Conservation (phyloP, 2,888 invertebrate genomes). For the Plagodis pulveraria region DNA sequence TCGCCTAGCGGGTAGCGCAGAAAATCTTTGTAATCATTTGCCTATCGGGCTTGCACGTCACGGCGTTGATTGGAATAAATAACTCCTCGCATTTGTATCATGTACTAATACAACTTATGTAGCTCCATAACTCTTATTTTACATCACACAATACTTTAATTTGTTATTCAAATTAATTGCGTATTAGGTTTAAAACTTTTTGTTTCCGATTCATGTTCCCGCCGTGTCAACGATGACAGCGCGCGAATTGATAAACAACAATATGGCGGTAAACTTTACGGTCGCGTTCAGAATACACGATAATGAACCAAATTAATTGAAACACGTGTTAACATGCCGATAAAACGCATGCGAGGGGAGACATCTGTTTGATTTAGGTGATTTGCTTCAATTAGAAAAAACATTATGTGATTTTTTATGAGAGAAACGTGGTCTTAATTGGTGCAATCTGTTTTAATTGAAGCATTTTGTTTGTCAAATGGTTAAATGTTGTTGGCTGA, state of each 20-base stretch:
- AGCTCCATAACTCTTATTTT: no score
- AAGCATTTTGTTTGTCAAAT: constrained; percentile 19
- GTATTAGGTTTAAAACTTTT: no score
- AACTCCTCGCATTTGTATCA: no score
- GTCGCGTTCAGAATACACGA: constrained; percentile 61
- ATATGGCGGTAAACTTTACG: constrained; percentile 44
- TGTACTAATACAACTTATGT: no score
- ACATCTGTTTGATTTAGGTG: constrained; percentile 74
- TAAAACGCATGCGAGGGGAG: constrained; percentile 38
- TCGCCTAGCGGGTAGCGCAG: no score
- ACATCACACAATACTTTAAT: no score
- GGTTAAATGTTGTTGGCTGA: constrained; percentile 1
- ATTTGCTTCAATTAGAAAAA: constrained; percentile 72
- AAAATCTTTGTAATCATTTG: no score
- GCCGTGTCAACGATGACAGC: background rate
- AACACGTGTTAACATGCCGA: constrained; percentile 63
- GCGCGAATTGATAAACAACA: constrained; percentile 32
- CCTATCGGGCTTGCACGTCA: no score
- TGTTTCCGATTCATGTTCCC: no score
- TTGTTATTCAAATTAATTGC: no score
- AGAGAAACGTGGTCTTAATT: constrained; percentile 60
- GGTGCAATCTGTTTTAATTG: constrained; percentile 53
- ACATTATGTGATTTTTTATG: constrained; percentile 58
- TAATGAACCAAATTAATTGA: constrained; percentile 71
- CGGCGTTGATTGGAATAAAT: no score